Conservation (phyloP, 2,888 invertebrate species). For the Zonitis immaculata region DNA sequence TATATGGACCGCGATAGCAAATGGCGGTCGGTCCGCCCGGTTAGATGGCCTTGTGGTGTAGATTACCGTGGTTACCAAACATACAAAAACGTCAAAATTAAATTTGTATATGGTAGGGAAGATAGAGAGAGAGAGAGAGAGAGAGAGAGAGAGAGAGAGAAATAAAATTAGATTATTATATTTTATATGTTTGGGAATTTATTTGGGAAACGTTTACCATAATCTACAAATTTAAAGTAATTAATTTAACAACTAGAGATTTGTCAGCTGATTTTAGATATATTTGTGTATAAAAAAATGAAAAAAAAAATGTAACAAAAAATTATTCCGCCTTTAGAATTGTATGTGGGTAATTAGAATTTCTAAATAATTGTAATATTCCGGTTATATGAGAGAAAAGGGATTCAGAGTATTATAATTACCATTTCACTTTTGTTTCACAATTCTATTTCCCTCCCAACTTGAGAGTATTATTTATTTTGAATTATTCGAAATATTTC, state of each 20-base stretch:
- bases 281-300: neutral
- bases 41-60: constrained; percentile 18
- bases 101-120: neutral
- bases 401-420: neutral
- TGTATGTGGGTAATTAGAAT: neutral
- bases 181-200: neutral
- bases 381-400: neutral
- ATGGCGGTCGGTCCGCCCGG: constrained; percentile 22
- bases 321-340: neutral
- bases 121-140: neutral
- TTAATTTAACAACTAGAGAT: neutral
- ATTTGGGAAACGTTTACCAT: neutral
- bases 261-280: neutral
- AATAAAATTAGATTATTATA: neutral
- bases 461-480: neutral
- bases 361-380: neutral
- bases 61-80: constrained; percentile 18
- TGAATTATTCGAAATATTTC: neutral
- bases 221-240: neutral
- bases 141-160: neutral
- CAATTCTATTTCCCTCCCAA: neutral
- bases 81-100: constrained; percentile 9
- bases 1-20: constrained; percentile 23
- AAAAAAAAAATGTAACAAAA: too few relatives aligned
- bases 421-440: neutral